Evolutionary conservation across 2,888 invertebrate species (phyloP), one percentile per base, ranked within the genome.

Genomic region (Pocota personata): DNA sequence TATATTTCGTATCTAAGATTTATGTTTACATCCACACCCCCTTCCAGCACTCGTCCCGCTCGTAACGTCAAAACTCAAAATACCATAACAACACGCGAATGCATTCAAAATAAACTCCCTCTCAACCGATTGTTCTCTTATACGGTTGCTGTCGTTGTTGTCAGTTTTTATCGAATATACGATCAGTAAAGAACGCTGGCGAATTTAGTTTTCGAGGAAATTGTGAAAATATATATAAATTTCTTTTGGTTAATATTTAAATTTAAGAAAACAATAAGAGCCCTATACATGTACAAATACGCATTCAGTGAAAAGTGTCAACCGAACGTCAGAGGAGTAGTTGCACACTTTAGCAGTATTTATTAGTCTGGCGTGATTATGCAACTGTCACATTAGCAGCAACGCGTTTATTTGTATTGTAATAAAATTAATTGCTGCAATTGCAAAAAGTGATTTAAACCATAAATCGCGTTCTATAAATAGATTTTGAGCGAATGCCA

Each of bases 141-240:
- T 60, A 30, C 10, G 35, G 55, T 57, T 64, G 57, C 57, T 58
- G 79, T 66, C 71, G 60, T 46, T 60, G 58, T 82, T 73, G 67
- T 62, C 82, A 86, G 86, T 86, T 86, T 86, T 77, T 86, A 82
- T 82, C 77, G 86, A 86, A 80, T 48, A 86, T 67, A 86, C 80
- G 86, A 86, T 86, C 86, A 62, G 86, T 77, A 32, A 86, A 72
- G 86, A 72, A 57, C 86, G 66, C 71, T 76, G 37, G 43, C 32
- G 57, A 82, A 62, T 50, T 16, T 10, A 10, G 16, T 37, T 52
- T 69, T 71, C 27, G 21, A 14, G 12, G 14, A 62, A 72, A 35
- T 40, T 46, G 32, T 79, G 43, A 67, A 67, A 71, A 57, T 24
- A 32, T 35, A 27, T 24, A 21, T 10, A 50, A 32, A 30, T 72